Percentiles rank a stretch among this genome's conserved stretches.
Evolutionary conservation across 2,888 invertebrate species (phyloP).

Genomic region (Coecobrya sp.): DNA sequence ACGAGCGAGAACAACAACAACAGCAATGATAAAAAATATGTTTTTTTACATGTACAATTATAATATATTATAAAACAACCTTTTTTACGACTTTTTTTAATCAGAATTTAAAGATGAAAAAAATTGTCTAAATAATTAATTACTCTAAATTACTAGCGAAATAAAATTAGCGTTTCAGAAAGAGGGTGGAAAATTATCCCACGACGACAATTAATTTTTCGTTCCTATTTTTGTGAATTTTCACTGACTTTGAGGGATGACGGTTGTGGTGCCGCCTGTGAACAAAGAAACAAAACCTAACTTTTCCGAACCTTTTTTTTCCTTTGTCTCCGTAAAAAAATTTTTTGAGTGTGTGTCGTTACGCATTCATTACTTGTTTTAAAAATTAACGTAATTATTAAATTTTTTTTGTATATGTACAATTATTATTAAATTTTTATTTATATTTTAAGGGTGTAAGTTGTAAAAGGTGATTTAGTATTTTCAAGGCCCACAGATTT

Average conservation of each 20-base stretch:
- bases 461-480: neutral
- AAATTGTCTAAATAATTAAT: slow-evolving; percentile 65
- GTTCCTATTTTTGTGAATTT: slow-evolving; percentile 79
- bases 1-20: slow-evolving; percentile 51
- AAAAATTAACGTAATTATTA: slow-evolving; percentile 30
- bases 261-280: slow-evolving; percentile 84
- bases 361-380: slow-evolving; percentile 17
- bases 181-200: slow-evolving; percentile 72
- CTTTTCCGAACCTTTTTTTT: slow-evolving; percentile 58
- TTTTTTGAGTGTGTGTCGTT: slow-evolving; percentile 26
- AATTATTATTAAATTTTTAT: slow-evolving; percentile 32
- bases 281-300: slow-evolving; percentile 73
- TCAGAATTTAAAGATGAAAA: slow-evolving; percentile 78
- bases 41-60: slow-evolving; percentile 57
- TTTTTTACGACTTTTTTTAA: slow-evolving; percentile 71
- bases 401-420: slow-evolving; percentile 15
- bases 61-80: slow-evolving; percentile 72
- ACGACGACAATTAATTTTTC: slow-evolving; percentile 73
- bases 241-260: slow-evolving; percentile 86
- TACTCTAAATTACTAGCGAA: slow-evolving; percentile 75
- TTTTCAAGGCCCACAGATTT: slow-evolving; percentile 19
- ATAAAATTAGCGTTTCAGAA: slow-evolving; percentile 76
- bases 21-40: slow-evolving; percentile 44
- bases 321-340: slow-evolving; percentile 28
- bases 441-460: neutral